Percentiles rank a stretch among this genome's conserved stretches.
Conservation (phyloP, 2,113 vertebrate species). For the Chloropsis hardwickii region DNA sequence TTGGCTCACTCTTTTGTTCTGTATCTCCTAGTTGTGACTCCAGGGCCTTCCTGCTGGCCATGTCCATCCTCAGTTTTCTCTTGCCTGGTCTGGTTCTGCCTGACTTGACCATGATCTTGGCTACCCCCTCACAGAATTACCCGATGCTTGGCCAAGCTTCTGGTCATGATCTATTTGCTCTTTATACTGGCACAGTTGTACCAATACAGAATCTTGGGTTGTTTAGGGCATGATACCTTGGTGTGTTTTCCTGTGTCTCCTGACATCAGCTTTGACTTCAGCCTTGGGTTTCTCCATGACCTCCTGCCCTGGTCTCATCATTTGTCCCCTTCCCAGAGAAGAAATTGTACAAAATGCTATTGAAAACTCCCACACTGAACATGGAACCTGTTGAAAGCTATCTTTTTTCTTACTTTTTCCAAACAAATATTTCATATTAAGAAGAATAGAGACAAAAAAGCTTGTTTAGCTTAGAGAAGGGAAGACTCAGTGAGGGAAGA, state of each 20-base stretch:
- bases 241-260: not conserved
- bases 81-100: not conserved
- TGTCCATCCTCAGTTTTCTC: not conserved
- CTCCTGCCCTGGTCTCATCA: not conserved
- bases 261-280: not conserved
- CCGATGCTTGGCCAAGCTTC: not conserved
- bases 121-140: not conserved
- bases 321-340: not conserved
- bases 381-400: not conserved
- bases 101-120: not conserved
- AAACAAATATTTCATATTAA: not conserved
- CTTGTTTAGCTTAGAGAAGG: not conserved
- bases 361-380: not conserved
- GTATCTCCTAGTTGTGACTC: not conserved
- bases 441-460: not conserved
- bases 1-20: not conserved
- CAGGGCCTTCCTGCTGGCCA: not conserved
- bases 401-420: not conserved
- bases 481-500: not conserved
- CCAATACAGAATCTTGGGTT: not conserved
- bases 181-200: not conserved
- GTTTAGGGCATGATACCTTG: not conserved
- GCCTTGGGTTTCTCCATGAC: not conserved
- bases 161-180: not conserved
- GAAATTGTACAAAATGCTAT: not conserved